Evolutionary conservation across 2,888 invertebrate genomes (phyloP).

Genomic region (Elgonia sp.): DNA sequence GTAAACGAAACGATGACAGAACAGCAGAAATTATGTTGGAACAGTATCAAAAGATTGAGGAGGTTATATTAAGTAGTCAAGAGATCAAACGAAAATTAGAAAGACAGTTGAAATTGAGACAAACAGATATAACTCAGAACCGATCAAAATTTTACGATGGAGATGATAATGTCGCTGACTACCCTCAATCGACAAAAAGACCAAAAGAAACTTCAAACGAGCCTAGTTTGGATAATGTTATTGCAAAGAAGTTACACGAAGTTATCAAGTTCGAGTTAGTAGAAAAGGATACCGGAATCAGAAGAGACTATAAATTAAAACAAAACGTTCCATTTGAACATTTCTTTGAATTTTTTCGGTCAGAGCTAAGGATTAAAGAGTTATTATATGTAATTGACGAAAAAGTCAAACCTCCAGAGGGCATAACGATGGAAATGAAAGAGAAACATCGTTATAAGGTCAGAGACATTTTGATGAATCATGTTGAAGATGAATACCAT

Average conservation of each 20-base stretch:
- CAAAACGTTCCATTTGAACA: conserved; percentile 68
- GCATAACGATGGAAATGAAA: conserved; percentile 57
- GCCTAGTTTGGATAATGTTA: not conserved
- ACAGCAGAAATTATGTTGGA: too few relatives aligned
- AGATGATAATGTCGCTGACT: too few relatives aligned
- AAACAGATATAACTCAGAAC: too few relatives aligned
- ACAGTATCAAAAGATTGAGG: too few relatives aligned
- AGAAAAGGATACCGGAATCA: conserved; percentile 33
- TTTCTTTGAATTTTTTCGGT: conserved; percentile 74
- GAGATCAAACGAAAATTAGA: too few relatives aligned
- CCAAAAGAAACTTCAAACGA: not conserved
- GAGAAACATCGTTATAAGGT: conserved; percentile 73
- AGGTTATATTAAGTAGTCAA: too few relatives aligned
- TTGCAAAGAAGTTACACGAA: not conserved
- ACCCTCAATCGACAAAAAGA: not conserved
- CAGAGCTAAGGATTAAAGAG: conserved; percentile 71
- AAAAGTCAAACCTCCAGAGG: conserved; percentile 47
- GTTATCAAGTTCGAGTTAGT: not conserved
- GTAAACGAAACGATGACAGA: too few relatives aligned
- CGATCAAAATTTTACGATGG: too few relatives aligned
- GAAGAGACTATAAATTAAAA: conserved; percentile 71
- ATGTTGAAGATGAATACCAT: conserved; percentile 72
- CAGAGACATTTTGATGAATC: conserved; percentile 76
- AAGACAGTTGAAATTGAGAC: too few relatives aligned
- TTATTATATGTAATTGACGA: conserved; percentile 74